Conservation (phyloP, 2,797 vertebrate genomes). For the Bovichtus diacanthus region DNA sequence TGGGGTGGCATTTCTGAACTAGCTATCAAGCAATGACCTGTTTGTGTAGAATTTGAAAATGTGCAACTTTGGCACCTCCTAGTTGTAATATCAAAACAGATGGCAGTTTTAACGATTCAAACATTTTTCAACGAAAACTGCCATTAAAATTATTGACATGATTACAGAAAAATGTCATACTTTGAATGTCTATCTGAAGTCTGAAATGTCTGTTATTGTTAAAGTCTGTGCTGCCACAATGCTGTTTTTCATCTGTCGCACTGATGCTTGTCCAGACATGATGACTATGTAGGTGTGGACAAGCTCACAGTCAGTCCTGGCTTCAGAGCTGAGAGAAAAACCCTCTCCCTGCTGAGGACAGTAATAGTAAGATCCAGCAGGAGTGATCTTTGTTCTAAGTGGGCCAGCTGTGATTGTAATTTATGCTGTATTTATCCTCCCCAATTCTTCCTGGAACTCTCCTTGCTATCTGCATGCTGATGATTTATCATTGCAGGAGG, state of each 20-base stretch:
- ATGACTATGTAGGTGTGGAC: background rate
- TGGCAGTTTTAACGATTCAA: background rate
- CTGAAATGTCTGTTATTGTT: background rate
- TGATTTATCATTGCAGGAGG: background rate
- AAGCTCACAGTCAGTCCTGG: background rate
- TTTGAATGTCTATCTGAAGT: background rate
- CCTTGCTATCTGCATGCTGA: background rate
- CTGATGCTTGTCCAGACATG: conserved; percentile 25
- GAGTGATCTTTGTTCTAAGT: conserved; percentile 13
- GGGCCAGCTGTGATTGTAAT: conserved; percentile 8
- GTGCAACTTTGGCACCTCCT: background rate
- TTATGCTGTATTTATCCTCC: background rate
- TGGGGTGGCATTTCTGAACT: too few species aligned
- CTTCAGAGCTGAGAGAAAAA: conserved; percentile 2
- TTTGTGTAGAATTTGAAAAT: background rate
- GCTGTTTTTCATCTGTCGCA: conserved; percentile 3
- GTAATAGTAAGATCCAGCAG: conserved; percentile 16
- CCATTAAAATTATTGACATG: too few species aligned
- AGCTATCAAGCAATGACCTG: background rate
- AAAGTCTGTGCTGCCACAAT: background rate
- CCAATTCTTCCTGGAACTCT: conserved; percentile 4
- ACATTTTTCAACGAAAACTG: background rate
- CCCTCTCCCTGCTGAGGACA: conserved; percentile 25
- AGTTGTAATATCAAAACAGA: background rate
- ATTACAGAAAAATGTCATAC: background rate